phyloP scores from a whole-genome alignment of 2,113 vertebrate genomes.

The Erythrocercus mccallii region DNA sequence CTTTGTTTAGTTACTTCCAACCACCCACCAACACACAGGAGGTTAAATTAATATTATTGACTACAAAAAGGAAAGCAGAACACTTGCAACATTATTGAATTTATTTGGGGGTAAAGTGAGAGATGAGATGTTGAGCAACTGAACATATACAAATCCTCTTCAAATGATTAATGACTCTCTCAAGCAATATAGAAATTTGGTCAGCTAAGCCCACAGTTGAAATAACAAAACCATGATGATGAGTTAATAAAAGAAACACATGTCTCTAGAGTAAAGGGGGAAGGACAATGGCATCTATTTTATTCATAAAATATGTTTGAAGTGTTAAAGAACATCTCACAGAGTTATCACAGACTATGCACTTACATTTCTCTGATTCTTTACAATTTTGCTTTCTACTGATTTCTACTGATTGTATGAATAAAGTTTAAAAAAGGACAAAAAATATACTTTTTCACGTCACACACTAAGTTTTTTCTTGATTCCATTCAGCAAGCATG shows the following conservation, averaged over 20 bases:
- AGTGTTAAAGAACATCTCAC: neutral
- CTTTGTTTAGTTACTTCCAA: constrained; percentile 10
- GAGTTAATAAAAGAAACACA: constrained; percentile 26
- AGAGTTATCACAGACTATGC: neutral
- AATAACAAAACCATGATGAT: constrained; percentile 20
- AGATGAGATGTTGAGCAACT: constrained; percentile 23
- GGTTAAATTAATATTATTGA: constrained; percentile 31
- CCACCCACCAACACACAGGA: neutral
- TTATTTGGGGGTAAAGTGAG: constrained; percentile 38
- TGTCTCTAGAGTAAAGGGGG: neutral
- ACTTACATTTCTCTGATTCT: neutral
- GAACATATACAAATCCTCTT: constrained; percentile 12
- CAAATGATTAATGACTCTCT: constrained; percentile 33
- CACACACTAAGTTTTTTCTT: neutral
- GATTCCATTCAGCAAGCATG: neutral
- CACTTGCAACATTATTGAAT: constrained; percentile 5
- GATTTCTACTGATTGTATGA: neutral
- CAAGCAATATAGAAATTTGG: constrained; percentile 9
- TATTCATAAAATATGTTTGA: neutral
- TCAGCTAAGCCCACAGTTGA: constrained; percentile 7
- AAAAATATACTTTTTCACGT: neutral
- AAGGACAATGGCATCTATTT: neutral
- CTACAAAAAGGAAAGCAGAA: constrained; percentile 12
- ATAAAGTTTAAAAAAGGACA: neutral
- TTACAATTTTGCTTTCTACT: neutral